Evolutionary conservation across 2,888 invertebrate species (phyloP), one percentile per base, ranked within the genome.

Genomic region (Smittia aterrima): DNA sequence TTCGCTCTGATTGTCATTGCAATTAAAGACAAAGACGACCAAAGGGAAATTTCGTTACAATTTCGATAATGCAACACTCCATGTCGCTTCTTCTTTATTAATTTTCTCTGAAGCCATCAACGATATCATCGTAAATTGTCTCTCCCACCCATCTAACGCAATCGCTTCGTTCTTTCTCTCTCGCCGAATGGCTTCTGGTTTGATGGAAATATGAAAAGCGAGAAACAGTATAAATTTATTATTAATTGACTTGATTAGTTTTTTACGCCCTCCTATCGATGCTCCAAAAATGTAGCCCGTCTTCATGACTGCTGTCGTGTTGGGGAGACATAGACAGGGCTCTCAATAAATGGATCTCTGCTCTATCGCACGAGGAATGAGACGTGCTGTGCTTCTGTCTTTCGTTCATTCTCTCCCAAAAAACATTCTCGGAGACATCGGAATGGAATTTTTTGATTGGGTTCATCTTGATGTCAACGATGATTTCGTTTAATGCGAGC

Each of bases 221-320:
- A 66, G 66, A 32, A 32, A 66, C 18, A 38, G 25, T 66, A 66
- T 66, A 66, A 66, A 66, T 66, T 66, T 66, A 66, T 66, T 66
- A 66, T 66, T 66, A 66, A 66, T 66, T 66, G 66, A 66, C 66
- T 66, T 66, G 66, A 66, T 66, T 66, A 66, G 66, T 66, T 66
- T 66, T 66, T 66, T 66, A 66, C 66, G 66, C 66, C 66, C 66
- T 20, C 40, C 66, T 38, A 32, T 66, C 38, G 40, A 66, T 66
- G 66, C 66, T 66, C 66, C 20, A 6, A 22, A 22, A 58, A 58
- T 16, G 47, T n/a, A 3, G 16, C 27, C 9, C 32, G n/a, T 27
- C 66, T 66, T 66, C 25, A 7, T 58, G 25, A 16, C 20, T 62
- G 62, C n/a, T 25, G 32, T n/a, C n/a, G n/a, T n/a, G 24, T 3